A percentile compares a stretch with the other conserved stretches of the same genome.
These are phyloP conservation scores for Syrrhaptes paradoxus DNA, from an alignment of 2,113 vertebrate species.

Conservation along the genomic window DNA sequence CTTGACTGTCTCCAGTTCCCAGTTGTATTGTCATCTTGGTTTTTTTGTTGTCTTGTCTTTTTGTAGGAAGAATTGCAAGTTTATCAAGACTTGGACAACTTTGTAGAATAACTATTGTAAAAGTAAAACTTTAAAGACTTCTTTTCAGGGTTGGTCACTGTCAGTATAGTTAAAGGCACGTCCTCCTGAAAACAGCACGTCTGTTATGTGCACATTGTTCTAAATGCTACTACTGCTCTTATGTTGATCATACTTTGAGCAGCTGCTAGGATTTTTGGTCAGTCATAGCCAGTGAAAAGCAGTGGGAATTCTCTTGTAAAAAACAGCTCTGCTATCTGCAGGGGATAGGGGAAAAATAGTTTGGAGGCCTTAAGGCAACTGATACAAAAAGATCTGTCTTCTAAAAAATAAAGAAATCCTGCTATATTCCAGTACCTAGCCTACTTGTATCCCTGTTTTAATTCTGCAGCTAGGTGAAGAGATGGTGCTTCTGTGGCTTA, in stretches of 20 bases:
- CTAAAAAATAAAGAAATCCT: not conserved
- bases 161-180: not conserved
- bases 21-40: not conserved
- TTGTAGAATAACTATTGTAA: not conserved
- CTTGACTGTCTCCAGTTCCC: not conserved
- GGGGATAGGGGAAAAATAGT: not conserved
- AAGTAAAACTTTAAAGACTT: not conserved
- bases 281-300: not conserved
- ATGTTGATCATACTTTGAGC: not conserved
- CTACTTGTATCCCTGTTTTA: not conserved
- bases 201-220: not conserved
- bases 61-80: not conserved
- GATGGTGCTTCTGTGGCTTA: not conserved
- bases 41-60: not conserved
- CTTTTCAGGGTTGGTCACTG: not conserved
- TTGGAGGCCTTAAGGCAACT: not conserved
- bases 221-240: not conserved
- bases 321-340: not conserved
- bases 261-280: not conserved
- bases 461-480: not conserved
- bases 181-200: not conserved
- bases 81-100: not conserved
- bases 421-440: not conserved
- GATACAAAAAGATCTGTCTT: not conserved
- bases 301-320: not conserved